A percentile compares a stretch with the other conserved stretches of the same genome.
Conservation (phyloP, 2,888 invertebrate genomes). For the Napeogenes sylphis region DNA sequence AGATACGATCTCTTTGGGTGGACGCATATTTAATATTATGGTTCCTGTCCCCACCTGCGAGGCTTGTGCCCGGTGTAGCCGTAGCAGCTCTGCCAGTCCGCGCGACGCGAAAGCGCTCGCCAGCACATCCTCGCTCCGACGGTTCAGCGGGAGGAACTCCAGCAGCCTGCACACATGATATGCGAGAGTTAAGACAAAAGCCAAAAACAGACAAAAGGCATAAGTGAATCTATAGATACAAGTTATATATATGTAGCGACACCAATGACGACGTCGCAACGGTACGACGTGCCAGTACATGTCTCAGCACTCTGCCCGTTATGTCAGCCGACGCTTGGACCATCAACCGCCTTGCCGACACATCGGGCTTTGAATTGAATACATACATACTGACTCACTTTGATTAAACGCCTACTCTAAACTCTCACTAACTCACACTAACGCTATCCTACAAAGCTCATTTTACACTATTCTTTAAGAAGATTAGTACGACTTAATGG, state of each 20-base stretch:
- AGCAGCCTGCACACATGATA: constrained; percentile 79
- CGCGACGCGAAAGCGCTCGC: constrained; percentile 87
- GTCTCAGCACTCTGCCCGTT: constrained; percentile 46
- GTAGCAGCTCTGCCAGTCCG: constrained; percentile 88
- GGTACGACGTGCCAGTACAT: constrained; percentile 64
- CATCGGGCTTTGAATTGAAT: not conserved
- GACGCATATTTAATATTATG: too few species aligned
- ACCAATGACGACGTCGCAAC: constrained; percentile 59
- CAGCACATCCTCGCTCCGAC: constrained; percentile 93
- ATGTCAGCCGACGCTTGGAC: not conserved
- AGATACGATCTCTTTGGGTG: too few species aligned
- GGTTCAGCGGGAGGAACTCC: constrained; percentile 96
- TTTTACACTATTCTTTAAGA: too few species aligned
- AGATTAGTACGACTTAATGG: too few species aligned
- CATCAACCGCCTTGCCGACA: constrained; percentile 1
- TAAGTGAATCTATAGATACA: not conserved
- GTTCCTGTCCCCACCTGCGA: constrained; percentile 76
- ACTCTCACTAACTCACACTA: not conserved
- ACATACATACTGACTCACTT: not conserved
- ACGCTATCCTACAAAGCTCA: too few species aligned
- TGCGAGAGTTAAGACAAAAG: not conserved
- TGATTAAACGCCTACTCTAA: not conserved
- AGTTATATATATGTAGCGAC: constrained; percentile 47
- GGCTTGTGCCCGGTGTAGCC: constrained; percentile 89
- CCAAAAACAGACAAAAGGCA: too few species aligned